Evolutionary conservation across 2,797 vertebrate genomes (phyloP), one percentile per base, ranked within the genome.

Genomic region (Picus viridis): DNA sequence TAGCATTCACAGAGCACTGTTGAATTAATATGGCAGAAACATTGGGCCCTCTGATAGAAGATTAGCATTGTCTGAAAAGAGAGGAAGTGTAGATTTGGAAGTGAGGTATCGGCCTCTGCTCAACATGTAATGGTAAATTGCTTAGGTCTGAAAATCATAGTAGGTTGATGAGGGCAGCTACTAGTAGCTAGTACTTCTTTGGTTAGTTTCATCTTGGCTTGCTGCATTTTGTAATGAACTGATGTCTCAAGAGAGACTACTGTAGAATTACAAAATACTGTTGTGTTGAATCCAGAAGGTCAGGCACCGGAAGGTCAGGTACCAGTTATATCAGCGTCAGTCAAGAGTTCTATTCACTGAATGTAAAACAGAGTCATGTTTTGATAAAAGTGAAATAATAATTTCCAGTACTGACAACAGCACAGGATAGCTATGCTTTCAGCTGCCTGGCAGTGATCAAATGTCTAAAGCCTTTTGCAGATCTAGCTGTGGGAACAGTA

Each of bases 1-100:
- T 92, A 88, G 86, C 75, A 97, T 94, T 95, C 93, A 90, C 51
- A 64, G 79, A 2, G 47, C 70, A 84, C 76, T 81, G 82, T 81
- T 96, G 96, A 96, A 97, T 97, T 97, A 96, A 97, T 96, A 93
- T 85, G 88, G 72, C 62, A 91, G 82, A 92, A 85, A 91, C 86
- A 90, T 90, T 86, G 91, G 85, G 69, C 94, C 82, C 89, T 94
- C 59, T 68, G 96, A 95, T 96, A 92, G 92, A 95, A 95, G 95
- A 97, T 97, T 97, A 97, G 83, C 93, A 94, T 96, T 77, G 20
- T 79, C 90, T 93, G 82, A 93, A 91, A 95, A 87, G 5, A 91
- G 82, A 90, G 62, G 71, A 95, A 47, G 8, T 49, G 58, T 76
- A 94, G 79, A 67, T 95, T 96, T 96, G 72, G 56, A 81, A 93